Conservation (phyloP, 1,140 invertebrate species). For the Cherax quadricarinatus region DNA sequence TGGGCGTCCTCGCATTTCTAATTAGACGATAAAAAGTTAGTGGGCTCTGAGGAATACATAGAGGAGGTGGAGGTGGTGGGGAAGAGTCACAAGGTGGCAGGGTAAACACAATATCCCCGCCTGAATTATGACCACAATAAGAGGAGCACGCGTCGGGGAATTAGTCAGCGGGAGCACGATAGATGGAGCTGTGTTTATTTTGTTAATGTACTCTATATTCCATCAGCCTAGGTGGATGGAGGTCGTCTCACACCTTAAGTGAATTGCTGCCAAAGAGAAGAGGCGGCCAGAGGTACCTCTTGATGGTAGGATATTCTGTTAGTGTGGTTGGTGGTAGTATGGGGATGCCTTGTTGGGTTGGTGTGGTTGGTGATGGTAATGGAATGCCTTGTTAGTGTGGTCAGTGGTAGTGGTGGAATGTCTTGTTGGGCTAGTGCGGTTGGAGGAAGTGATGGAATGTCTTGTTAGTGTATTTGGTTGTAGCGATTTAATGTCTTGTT, state of each 20-base stretch:
- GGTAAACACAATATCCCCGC: slow-evolving; percentile 48
- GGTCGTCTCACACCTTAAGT: slow-evolving; percentile 20
- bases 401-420: too few species aligned
- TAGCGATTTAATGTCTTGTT: too few species aligned
- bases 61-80: neutral
- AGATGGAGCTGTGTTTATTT: slow-evolving; percentile 55
- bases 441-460: too few species aligned
- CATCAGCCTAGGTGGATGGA: slow-evolving; percentile 28
- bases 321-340: too few species aligned
- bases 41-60: neutral
- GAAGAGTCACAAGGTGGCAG: neutral
- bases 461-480: too few species aligned
- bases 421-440: too few species aligned
- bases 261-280: neutral
- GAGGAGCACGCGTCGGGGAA: slow-evolving; percentile 15
- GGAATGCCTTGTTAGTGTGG: too few species aligned
- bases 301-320: too few species aligned
- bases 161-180: slow-evolving; percentile 41
- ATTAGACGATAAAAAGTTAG: slow-evolving; percentile 27
- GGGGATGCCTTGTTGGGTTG: too few species aligned
- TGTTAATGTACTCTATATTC: slow-evolving; percentile 61
- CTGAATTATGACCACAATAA: slow-evolving; percentile 60
- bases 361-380: too few species aligned
- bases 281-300: too few species aligned
- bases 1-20: neutral